These are phyloP conservation scores for Forbesichthys agassizii DNA, from an alignment of 2,113 vertebrate genomes.

Conservation along the genomic window DNA sequence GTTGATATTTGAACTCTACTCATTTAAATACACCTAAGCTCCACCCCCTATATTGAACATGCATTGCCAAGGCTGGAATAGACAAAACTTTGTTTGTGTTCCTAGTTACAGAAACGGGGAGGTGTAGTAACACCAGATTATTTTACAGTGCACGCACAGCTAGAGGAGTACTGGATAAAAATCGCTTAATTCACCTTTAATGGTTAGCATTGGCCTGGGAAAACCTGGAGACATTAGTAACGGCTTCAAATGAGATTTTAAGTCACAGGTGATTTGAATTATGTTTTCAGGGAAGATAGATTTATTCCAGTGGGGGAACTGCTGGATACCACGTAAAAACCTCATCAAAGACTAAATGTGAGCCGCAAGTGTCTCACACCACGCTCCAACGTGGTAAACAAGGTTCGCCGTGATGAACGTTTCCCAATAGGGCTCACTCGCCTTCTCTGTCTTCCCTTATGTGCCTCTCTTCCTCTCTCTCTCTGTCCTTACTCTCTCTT, in stretches of 20 bases:
- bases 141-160: too few relatives aligned
- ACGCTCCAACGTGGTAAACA: slow-evolving; percentile 44
- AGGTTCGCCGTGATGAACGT: slow-evolving; percentile 29
- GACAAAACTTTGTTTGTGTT: too few relatives aligned
- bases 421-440: slow-evolving; percentile 46
- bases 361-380: too few relatives aligned
- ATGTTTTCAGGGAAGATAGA: slow-evolving; percentile 34
- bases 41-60: too few relatives aligned
- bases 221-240: slow-evolving; percentile 36
- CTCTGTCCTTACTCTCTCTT: slow-evolving; percentile 28
- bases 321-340: slow-evolving; percentile 56
- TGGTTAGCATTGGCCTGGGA: not conserved
- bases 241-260: slow-evolving; percentile 37
- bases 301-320: slow-evolving; percentile 32
- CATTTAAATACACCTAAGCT: too few relatives aligned
- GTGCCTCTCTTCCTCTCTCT: slow-evolving; percentile 7
- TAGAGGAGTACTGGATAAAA: too few relatives aligned
- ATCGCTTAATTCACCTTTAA: slow-evolving; percentile 5
- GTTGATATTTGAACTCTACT: too few relatives aligned
- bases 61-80: too few relatives aligned
- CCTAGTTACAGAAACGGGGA: too few relatives aligned
- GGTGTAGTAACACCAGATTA: too few relatives aligned
- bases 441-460: slow-evolving; percentile 17
- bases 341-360: slow-evolving; percentile 44
- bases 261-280: slow-evolving; percentile 32